Evolutionary conservation across 2,888 invertebrate species (phyloP), one percentile per base, ranked within the genome.

Genomic region (Hololepta plana): DNA sequence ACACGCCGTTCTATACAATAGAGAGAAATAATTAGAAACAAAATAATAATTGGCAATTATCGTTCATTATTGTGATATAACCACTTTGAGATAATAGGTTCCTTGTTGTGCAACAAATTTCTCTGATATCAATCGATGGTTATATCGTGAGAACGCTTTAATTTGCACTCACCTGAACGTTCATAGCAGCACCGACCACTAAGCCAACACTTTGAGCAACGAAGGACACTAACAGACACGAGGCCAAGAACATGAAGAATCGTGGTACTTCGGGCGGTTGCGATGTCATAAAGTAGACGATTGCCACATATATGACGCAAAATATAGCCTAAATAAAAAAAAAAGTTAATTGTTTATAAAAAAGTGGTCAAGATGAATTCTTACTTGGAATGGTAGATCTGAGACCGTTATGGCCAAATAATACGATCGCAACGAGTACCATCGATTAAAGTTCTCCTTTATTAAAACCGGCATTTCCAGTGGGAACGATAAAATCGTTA

Each of bases 381-480:
- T 57, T 58, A 91, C 90, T 72, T 93, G 93, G 59, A 95, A 95
- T n/a, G 95, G 95, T 60, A 95, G 66, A 58, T 95, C 95, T 0
- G 93, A 91, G 31, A 91, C 71, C 0, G 93, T 93, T 44, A 93
- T 91, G 10, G 93, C 93, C 43, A 93, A 59, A 51, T 93, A 95
- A 54, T 95, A 95, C 0, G 90, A 81, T 38, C 84, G 75, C 16
- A 93, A 59, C 20, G 91, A 91, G 51, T 95, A 95, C 93, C 95
- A 95, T 42, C 93, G 69, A 57, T 95, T 95, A 51, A 93, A 82
- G 54, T 91, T 88, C 55, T 95, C 93, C 46, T 91, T 80, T 25
- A 91, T 64, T 42, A 93, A 64, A 27, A 93, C 91, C 2, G 88
- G 85, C 81, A 93, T 81, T 59, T 95, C 93, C 38, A 91, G 62